Base-by-base conservation (phyloP, 2,797 vertebrate genomes). In the Meriones psammophilus region DNA sequence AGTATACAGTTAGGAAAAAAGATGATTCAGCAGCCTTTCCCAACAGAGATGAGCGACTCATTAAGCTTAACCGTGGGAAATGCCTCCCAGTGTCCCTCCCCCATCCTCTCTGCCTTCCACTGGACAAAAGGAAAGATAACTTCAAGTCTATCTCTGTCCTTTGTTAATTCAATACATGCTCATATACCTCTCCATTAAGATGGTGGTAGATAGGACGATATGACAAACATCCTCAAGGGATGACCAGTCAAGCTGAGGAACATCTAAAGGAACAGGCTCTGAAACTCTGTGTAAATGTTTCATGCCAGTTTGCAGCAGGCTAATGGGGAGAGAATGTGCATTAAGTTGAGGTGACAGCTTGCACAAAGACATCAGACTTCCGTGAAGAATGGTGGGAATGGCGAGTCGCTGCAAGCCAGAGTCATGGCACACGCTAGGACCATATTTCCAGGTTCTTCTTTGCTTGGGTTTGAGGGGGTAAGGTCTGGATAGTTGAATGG, bases 11-110 rank as follows among this genome's bases (percentile, higher is more conserved):
- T 95, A 96, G 92, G 94, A 95, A 92, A 89, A 74, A 96, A 89
- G 94, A 94, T 97, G 97, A 97, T 42, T 97, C 97, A 97, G 97
- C 97, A 97, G 94, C 96, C 95, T 97, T 97, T 97, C 96, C 97
- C 97, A 97, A 96, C 96, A 97, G 94, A 96, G 93, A 96, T 89
- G 95, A 97, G 88, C 88, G 89, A 96, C 87, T 97, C 97, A 97
- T 97, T 97, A 97, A 20, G 97, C 97, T 96, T 71, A 97, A 97
- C 97, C 96, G 97, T 97, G 97, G 96, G 96, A 98, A 98, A 97
- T 94, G 73, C 97, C 97, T 96, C 95, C 95, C 66, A 94, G 84
- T 50, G 30, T 24, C 6, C 7, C 24, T 26, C 8, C 26, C 26
- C 56, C 2, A 18, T 36, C 39, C 42, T 33, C 28, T 74, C 76